These are phyloP conservation scores for Brachyopa scutellaris DNA, from an alignment of 2,888 invertebrate genomes.

Conservation along the genomic window DNA sequence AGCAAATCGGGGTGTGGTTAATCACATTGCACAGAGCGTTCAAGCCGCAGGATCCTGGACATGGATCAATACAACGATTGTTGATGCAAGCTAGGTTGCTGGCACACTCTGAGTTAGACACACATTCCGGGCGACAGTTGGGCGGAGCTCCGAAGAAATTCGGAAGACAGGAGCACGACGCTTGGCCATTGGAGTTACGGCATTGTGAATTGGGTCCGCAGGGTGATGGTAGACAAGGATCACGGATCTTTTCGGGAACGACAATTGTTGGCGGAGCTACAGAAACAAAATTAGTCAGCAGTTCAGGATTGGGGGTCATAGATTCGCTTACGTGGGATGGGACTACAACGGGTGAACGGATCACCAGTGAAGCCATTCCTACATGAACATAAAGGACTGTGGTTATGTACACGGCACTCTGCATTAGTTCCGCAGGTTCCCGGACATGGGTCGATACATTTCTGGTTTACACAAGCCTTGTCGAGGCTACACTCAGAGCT, in stretches of 20 bases:
- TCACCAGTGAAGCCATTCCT: slow-evolving; percentile 87
- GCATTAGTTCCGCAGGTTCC: slow-evolving; percentile 87
- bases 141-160: slow-evolving; percentile 88
- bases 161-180: slow-evolving; percentile 86
- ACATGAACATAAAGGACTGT: slow-evolving; percentile 88
- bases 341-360: slow-evolving; percentile 85
- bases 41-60: slow-evolving; percentile 89
- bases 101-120: slow-evolving; percentile 88
- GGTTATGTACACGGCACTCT: slow-evolving; percentile 87
- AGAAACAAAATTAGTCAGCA: not conserved
- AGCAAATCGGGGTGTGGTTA: slow-evolving; percentile 89
- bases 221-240: slow-evolving; percentile 86
- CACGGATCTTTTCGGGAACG: slow-evolving; percentile 76
- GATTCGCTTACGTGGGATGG: slow-evolving; percentile 81
- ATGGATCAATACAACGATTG: slow-evolving; percentile 90
- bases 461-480: slow-evolving; percentile 86
- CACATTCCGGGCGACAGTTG: slow-evolving; percentile 87
- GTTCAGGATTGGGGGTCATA: slow-evolving; percentile 81
- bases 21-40: slow-evolving; percentile 86
- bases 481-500: slow-evolving; percentile 86
- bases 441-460: slow-evolving; percentile 87
- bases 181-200: slow-evolving; percentile 84
- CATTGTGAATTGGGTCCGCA: slow-evolving; percentile 88
- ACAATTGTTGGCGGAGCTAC: slow-evolving; percentile 76
- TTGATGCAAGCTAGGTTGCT: slow-evolving; percentile 89